Percentiles rank a stretch among this genome's conserved stretches.
These are phyloP conservation scores for Poecile atricapillus DNA, from an alignment of 2,113 vertebrate species.

Conservation along the genomic window DNA sequence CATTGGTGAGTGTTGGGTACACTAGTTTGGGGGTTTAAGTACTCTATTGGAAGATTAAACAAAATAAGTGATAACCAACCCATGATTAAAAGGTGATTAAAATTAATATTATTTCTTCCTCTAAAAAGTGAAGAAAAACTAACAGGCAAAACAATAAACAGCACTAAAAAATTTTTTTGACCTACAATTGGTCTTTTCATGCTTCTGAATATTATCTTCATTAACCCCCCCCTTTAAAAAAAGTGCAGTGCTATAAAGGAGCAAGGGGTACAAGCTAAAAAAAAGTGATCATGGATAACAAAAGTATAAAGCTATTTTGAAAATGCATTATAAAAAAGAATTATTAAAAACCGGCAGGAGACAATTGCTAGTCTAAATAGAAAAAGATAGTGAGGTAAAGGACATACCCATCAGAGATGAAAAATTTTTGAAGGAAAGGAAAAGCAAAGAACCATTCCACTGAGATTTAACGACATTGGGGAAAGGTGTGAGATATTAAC, in stretches of 20 bases:
- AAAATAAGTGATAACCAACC: not conserved
- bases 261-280: not conserved
- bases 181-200: not conserved
- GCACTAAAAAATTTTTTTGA: not conserved
- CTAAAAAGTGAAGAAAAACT: not conserved
- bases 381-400: not conserved
- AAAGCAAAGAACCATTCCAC: not conserved
- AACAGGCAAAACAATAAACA: not conserved
- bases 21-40: not conserved
- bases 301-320: not conserved
- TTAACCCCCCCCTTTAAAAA: fast-evolving
- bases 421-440: not conserved
- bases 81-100: not conserved
- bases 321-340: not conserved
- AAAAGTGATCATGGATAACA: not conserved
- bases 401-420: not conserved
- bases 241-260: fast-evolving
- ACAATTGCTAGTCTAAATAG: not conserved
- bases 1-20: not conserved
- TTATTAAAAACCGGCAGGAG: not conserved
- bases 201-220: not conserved
- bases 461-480: not conserved
- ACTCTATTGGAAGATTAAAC: not conserved
- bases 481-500: not conserved
- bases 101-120: not conserved